Conservation (phyloP, 2,888 invertebrate genomes). For the Operophtera brumata region DNA sequence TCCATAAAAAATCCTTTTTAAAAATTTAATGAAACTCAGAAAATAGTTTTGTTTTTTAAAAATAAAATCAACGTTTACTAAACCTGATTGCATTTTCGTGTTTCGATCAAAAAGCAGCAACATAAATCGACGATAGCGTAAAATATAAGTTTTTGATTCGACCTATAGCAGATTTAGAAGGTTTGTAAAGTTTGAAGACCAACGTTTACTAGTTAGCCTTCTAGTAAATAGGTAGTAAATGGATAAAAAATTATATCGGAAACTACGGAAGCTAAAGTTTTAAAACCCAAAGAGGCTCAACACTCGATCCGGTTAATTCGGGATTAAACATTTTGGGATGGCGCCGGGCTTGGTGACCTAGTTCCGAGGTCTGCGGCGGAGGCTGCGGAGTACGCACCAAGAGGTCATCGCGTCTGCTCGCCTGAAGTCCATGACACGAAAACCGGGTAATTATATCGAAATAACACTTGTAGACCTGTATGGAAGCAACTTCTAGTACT, state of each 20-base stretch:
- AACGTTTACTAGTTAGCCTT: no score
- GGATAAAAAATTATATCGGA: no score
- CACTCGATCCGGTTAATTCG: slow-evolving; percentile 11
- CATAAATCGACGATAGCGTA: neutral
- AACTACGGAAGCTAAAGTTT: no score
- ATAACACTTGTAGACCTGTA: slow-evolving; percentile 22
- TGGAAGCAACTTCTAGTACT: slow-evolving; percentile 13
- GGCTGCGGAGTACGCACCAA: slow-evolving; percentile 56
- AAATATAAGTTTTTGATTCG: neutral
- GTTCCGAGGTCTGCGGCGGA: slow-evolving; percentile 56
- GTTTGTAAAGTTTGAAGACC: no score
- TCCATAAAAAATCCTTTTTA: no score
- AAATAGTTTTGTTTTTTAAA: no score
- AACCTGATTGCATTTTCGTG: slow-evolving; percentile 2
- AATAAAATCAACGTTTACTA: no score
- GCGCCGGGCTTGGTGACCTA: slow-evolving; percentile 59
- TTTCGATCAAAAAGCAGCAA: neutral
- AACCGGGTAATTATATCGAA: slow-evolving; percentile 41
- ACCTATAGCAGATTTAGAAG: neutral
- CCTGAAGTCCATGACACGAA: slow-evolving; percentile 51
- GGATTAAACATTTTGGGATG: slow-evolving; percentile 48
- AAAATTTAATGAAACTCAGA: no score
- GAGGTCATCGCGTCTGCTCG: slow-evolving; percentile 55
- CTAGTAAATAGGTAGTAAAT: no score
- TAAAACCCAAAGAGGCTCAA: neutral